Evolutionary conservation across 1,140 invertebrate species (phyloP).

Genomic region (Zophobas atratus): DNA sequence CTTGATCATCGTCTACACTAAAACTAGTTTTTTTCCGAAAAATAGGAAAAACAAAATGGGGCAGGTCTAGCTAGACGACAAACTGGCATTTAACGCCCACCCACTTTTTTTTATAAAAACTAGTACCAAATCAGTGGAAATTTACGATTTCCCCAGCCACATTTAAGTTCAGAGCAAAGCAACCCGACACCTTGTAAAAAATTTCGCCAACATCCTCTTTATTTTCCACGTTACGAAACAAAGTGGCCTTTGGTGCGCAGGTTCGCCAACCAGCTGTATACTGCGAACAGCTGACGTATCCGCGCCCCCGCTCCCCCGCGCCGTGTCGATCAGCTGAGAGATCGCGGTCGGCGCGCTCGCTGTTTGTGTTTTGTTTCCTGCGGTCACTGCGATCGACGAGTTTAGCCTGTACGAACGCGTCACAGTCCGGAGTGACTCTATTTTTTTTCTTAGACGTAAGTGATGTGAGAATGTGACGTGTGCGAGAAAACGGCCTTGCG

Average conservation of each 20-base stretch:
- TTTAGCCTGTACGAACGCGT: constrained; percentile 17
- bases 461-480: constrained; percentile 28
- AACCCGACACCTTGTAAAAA: not conserved
- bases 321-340: constrained; percentile 40
- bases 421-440: constrained; percentile 3
- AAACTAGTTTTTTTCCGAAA: not conserved
- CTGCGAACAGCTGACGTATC: constrained; percentile 42
- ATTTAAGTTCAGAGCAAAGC: no score
- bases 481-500: not conserved
- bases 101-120: no score
- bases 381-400: constrained; percentile 32
- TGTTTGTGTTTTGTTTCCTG: constrained; percentile 45
- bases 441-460: constrained; percentile 22
- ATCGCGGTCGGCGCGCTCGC: constrained; percentile 38
- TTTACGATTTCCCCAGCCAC: no score
- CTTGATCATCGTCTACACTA: not conserved
- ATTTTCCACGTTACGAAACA: constrained; percentile 32
- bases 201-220: constrained; percentile 1
- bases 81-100: no score
- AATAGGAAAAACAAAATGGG: no score
- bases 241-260: constrained; percentile 19
- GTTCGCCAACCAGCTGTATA: constrained; percentile 40
- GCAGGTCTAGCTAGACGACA: no score
- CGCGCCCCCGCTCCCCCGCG: not conserved
- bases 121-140: no score